Conservation (phyloP, 1,140 invertebrate species). For the Cydia pomonella region DNA sequence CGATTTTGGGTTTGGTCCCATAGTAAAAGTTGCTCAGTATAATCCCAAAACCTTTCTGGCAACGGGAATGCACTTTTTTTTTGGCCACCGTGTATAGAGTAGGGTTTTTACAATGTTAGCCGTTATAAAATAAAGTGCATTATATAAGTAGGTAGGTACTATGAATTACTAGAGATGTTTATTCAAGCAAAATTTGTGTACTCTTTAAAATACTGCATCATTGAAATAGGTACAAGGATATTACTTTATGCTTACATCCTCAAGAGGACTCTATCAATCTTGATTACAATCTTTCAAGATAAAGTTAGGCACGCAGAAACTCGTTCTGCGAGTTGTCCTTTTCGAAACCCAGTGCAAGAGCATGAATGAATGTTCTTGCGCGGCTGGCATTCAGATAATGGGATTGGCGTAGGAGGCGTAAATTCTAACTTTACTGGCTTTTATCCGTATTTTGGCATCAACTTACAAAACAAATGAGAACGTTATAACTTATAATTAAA, state of each 20-base stretch:
- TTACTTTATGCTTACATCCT: constrained; percentile 2
- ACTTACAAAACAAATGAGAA: neutral
- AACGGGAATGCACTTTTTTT: too few relatives aligned
- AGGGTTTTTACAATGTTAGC: too few relatives aligned
- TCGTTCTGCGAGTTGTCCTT: constrained; percentile 37
- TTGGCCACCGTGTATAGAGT: too few relatives aligned
- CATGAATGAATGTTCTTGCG: constrained; percentile 35
- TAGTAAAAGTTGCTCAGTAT: too few relatives aligned
- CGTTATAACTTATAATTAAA: too few relatives aligned
- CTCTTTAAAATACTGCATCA: neutral
- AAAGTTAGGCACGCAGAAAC: constrained; percentile 43
- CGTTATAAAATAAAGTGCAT: too few relatives aligned
- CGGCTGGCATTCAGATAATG: neutral
- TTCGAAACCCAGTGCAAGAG: constrained; percentile 44
- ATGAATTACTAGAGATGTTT: neutral
- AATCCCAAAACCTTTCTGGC: too few relatives aligned
- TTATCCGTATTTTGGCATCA: neutral
- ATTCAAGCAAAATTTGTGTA: neutral
- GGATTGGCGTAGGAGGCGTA: neutral
- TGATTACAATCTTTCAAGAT: constrained; percentile 52
- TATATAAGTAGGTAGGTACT: too few relatives aligned
- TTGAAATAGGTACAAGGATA: neutral
- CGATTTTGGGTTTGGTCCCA: too few relatives aligned
- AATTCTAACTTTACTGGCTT: neutral
- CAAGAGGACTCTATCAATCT: constrained; percentile 51